Evolutionary conservation across 2,797 vertebrate species (phyloP), one percentile per base, ranked within the genome.

Genomic region (Sebastes hopkinsi): DNA sequence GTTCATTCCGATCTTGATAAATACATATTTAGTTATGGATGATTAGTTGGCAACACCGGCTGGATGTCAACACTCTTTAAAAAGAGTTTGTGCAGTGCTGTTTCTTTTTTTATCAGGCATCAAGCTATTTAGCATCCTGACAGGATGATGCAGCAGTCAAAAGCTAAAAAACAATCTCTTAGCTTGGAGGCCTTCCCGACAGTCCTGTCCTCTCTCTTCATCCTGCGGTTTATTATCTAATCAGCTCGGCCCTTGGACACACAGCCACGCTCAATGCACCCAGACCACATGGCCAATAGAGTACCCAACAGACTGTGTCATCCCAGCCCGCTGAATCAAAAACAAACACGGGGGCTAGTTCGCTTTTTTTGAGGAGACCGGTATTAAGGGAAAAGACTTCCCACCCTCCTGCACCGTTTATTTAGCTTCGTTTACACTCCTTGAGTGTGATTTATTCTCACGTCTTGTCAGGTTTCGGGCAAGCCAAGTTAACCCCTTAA

Each of bases 251-350:
- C 89, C 88, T 92, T 85, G 84, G 93, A 95, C 92, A 91, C 92
- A 85, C 92, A 87, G 89, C 91, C 90, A 89, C 73, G 91, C 86
- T 95, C 94, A 93, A 88, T 95, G 93, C 95, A 95, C 92, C 94
- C 88, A 93, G 90, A 95, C 94, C 91, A 91, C 94, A 95, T 92
- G 95, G 94, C 94, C 94, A 95, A 96, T 95, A 92, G 95, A 96
- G 94, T 88, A 87, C 92, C 94, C 94, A 95, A 92, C 94, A 94
- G 94, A 94, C 95, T 96, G 95, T 95, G 93, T 95, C 95, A 94
- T 95, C 94, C 92, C 91, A 91, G 90, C 93, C 92, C 79, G 89
- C 92, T 85, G 91, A 93, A 95, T 95, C 89, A 92, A 95, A 96
- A 96, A 96, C 94, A 96, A 96, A 96, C 95, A 94, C 85, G 73